A percentile compares a stretch with the other conserved stretches of the same genome.
These are phyloP conservation scores for Zaprionus obscuricornis DNA, from an alignment of 2,888 invertebrate species.

Conservation along the genomic window DNA sequence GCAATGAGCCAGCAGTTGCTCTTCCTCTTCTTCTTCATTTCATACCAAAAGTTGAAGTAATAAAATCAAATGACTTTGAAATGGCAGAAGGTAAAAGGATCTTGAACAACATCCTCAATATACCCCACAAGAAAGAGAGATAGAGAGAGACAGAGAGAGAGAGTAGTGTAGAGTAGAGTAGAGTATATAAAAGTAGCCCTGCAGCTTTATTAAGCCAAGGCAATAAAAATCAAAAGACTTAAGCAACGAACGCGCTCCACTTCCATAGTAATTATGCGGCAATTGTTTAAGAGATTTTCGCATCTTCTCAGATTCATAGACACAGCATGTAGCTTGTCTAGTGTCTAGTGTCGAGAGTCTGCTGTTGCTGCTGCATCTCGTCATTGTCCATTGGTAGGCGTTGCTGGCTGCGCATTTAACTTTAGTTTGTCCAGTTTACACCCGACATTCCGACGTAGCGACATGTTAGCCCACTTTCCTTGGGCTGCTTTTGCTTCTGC, in stretches of 20 bases:
- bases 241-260: conserved; percentile 68
- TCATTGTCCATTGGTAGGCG: conserved; percentile 54
- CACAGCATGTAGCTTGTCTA: neutral
- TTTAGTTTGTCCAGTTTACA: conserved; percentile 52
- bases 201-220: conserved; percentile 64
- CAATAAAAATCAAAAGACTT: conserved; percentile 68
- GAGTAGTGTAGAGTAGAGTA: no score
- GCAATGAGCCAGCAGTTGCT: no score
- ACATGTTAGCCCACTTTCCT: conserved; percentile 72
- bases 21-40: no score
- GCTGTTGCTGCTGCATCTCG: conserved; percentile 29
- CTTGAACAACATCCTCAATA: no score
- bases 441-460: conserved; percentile 35
- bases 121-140: no score
- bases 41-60: no score
- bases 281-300: conserved; percentile 54
- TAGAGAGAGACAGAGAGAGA: no score
- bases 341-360: conserved; percentile 9
- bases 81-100: no score
- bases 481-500: no score
- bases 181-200: conserved; percentile 58
- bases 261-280: conserved; percentile 73
- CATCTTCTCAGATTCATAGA: no score
- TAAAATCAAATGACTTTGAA: no score
- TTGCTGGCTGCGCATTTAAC: conserved; percentile 36